Percentiles rank a stretch among this genome's conserved stretches.
phyloP scores from a whole-genome alignment of 1,140 invertebrate genomes.

The Listronotus bonariensis region DNA sequence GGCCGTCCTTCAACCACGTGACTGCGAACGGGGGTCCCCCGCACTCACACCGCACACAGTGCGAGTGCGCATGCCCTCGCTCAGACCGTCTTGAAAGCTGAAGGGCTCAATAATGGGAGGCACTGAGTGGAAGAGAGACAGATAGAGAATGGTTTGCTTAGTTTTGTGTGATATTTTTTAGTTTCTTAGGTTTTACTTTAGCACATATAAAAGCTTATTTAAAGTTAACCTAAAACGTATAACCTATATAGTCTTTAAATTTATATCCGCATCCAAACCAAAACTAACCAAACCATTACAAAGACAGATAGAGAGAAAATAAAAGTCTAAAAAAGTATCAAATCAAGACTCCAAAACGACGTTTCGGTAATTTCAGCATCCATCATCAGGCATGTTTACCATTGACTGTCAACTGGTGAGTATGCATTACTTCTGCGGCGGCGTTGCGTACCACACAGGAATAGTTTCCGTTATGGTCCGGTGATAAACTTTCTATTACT shows the following conservation, averaged over 20 bases:
- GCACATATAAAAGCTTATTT: no score
- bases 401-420: slow-evolving; percentile 77
- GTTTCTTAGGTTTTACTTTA: slow-evolving; percentile 3
- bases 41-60: slow-evolving; percentile 84
- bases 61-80: slow-evolving; percentile 82
- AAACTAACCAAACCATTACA: slow-evolving; percentile 55
- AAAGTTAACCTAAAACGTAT: no score
- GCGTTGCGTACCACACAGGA: slow-evolving; percentile 74
- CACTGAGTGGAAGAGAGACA: slow-evolving; percentile 74
- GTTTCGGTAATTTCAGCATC: slow-evolving; percentile 34
- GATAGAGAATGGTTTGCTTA: slow-evolving; percentile 51
- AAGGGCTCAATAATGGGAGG: slow-evolving; percentile 84
- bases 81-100: slow-evolving; percentile 79
- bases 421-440: slow-evolving; percentile 73
- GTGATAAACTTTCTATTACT: slow-evolving; percentile 76
- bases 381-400: slow-evolving; percentile 65
- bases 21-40: slow-evolving; percentile 77
- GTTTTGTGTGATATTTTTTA: slow-evolving; percentile 12
- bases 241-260: no score
- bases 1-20: slow-evolving; percentile 79
- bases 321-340: slow-evolving; percentile 23
- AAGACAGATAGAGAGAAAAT: slow-evolving; percentile 62
- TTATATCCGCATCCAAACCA: not conserved
- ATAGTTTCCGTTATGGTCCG: slow-evolving; percentile 78
- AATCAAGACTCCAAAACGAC: slow-evolving; percentile 36